Percentiles rank a stretch among this genome's conserved stretches.
These are phyloP conservation scores for Perca schrenkii DNA, from an alignment of 2,113 vertebrate genomes.

Conservation along the genomic window DNA sequence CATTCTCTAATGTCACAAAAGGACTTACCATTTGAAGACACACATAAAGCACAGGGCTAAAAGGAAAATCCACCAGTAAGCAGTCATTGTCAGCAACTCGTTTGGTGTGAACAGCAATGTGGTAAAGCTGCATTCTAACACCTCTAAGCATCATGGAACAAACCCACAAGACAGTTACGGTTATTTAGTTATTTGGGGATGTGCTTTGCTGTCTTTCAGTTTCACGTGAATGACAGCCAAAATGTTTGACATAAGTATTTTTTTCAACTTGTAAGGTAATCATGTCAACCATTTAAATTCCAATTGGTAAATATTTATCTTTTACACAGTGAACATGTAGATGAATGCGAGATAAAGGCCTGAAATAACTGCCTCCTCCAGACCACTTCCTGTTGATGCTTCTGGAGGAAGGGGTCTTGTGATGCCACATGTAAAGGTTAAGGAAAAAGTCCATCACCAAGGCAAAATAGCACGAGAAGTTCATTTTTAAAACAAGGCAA, in stretches of 20 bases:
- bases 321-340: too few relatives aligned
- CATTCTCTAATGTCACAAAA: neutral
- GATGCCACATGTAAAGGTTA: neutral
- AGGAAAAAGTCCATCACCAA: neutral
- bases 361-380: neutral
- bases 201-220: neutral
- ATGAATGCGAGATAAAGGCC: neutral
- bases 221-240: neutral
- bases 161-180: conserved; percentile 65
- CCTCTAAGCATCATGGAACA: conserved; percentile 42
- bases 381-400: conserved; percentile 59
- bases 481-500: neutral
- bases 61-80: conserved; percentile 10
- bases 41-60: conserved; percentile 36
- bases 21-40: conserved; percentile 64
- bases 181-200: neutral
- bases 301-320: too few relatives aligned
- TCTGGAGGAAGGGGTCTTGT: neutral
- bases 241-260: neutral
- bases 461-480: too few relatives aligned
- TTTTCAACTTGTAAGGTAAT: too few relatives aligned
- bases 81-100: conserved; percentile 6
- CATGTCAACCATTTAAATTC: too few relatives aligned
- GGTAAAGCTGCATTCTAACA: neutral
- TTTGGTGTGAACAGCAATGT: neutral